Evolutionary conservation across 2,113 vertebrate genomes (phyloP).

Genomic region (Lates calcarifer): DNA sequence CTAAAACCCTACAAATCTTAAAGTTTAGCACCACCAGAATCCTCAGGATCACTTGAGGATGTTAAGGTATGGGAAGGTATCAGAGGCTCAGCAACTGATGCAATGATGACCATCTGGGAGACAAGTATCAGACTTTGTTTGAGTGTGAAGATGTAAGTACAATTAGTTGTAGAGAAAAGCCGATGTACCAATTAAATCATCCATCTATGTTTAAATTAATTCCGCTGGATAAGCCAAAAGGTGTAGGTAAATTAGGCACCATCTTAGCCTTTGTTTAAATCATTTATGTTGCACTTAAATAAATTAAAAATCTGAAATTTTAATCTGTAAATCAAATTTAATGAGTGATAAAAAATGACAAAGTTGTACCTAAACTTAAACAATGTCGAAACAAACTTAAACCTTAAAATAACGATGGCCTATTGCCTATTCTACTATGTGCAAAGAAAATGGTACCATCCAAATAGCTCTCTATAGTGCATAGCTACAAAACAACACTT

Average conservation of each 20-base stretch:
- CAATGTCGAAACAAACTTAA: conserved; percentile 23
- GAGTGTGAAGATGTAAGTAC: background rate
- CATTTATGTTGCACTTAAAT: background rate
- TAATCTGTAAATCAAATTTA: background rate
- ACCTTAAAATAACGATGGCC: conserved; percentile 28
- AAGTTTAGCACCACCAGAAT: background rate
- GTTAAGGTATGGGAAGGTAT: conserved; percentile 8
- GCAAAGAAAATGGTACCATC: conserved; percentile 23
- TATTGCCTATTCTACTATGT: conserved; percentile 38
- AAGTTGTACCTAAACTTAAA: conserved; percentile 34
- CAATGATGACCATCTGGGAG: conserved; percentile 31
- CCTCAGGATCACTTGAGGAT: background rate
- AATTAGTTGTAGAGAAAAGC: conserved; percentile 6
- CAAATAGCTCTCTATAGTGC: conserved; percentile 56
- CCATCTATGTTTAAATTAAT: background rate
- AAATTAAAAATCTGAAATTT: background rate
- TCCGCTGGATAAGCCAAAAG: background rate
- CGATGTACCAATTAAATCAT: background rate
- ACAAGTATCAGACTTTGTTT: background rate
- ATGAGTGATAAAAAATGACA: background rate
- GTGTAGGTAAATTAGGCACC: background rate
- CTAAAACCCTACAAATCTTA: conserved; percentile 1
- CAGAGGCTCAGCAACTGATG: conserved; percentile 13
- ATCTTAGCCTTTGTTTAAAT: background rate
- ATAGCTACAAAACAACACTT: conserved; percentile 67